phyloP scores from a whole-genome alignment of 2,888 invertebrate genomes.

The Allophyes oxyacanthae region DNA sequence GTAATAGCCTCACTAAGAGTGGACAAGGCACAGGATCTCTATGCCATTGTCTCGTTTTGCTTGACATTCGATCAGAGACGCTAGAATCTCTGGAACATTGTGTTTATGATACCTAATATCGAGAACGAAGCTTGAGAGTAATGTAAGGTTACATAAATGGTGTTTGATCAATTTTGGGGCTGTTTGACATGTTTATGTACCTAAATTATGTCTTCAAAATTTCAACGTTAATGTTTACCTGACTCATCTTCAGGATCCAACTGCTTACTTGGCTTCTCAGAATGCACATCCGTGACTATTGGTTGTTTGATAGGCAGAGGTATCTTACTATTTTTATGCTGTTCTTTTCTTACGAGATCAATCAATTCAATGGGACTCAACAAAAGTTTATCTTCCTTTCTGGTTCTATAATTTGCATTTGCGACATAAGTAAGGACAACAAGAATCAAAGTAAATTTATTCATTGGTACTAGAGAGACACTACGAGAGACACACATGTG shows the following conservation, averaged over 20 bases:
- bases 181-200: no score
- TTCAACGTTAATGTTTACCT: conserved; percentile 26
- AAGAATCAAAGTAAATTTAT: conserved; percentile 27
- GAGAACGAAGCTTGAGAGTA: no score
- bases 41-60: no score
- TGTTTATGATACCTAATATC: no score
- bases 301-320: conserved; percentile 1
- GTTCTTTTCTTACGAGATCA: conserved; percentile 67
- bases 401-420: conserved; percentile 33
- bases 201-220: no score
- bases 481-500: no score
- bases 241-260: conserved; percentile 34
- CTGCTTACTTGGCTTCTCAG: conserved; percentile 17
- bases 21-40: no score
- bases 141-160: no score
- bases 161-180: no score
- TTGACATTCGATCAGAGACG: no score
- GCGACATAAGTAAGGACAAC: conserved; percentile 20
- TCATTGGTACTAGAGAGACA: conserved; percentile 17
- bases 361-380: conserved; percentile 68
- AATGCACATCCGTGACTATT: neutral
- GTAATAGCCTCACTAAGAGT: no score
- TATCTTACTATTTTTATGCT: conserved; percentile 36
- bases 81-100: no score
- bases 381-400: conserved; percentile 60